A percentile compares a stretch with the other conserved stretches of the same genome.
Conservation (phyloP, 2,113 vertebrate species). For the Psilopsiagon aymara region DNA sequence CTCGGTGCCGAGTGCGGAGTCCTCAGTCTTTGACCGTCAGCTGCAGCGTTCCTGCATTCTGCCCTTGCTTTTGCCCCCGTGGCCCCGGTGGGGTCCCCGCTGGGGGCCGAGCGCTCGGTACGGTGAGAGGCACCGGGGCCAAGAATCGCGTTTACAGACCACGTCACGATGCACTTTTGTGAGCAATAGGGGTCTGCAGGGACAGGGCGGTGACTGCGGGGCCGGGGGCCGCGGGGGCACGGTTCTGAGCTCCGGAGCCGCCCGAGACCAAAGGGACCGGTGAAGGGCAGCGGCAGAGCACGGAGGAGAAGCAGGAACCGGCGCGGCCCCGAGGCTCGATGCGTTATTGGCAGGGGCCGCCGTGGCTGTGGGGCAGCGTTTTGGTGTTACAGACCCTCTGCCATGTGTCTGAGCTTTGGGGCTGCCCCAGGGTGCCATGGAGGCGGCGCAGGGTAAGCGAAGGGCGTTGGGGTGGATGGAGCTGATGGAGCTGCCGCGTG, state of each 20-base stretch:
- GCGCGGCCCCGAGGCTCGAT: background rate
- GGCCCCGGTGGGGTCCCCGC: background rate
- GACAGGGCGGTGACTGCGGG: background rate
- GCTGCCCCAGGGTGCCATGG: background rate
- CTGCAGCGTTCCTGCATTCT: conserved; percentile 12
- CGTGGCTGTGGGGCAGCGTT: background rate
- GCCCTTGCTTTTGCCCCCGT: background rate
- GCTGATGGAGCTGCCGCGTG: no score
- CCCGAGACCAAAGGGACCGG: background rate
- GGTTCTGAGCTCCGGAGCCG: background rate
- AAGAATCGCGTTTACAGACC: conserved; percentile 19
- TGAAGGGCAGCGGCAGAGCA: background rate
- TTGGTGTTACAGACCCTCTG: background rate
- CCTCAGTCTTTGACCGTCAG: conserved; percentile 10
- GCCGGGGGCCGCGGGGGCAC: background rate
- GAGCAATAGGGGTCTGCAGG: conserved; percentile 1
- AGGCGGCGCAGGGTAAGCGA: no score
- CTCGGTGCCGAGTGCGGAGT: conserved; percentile 49
- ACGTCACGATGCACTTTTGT: conserved; percentile 47
- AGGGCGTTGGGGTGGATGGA: background rate
- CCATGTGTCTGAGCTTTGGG: fast-evolving
- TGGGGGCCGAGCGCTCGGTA: background rate
- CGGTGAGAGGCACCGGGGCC: background rate
- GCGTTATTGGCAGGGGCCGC: background rate
- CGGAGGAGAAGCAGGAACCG: background rate